Conservation (phyloP, 35 echinoderm and acorn worm genomes). For the Chiridota heheva region DNA sequence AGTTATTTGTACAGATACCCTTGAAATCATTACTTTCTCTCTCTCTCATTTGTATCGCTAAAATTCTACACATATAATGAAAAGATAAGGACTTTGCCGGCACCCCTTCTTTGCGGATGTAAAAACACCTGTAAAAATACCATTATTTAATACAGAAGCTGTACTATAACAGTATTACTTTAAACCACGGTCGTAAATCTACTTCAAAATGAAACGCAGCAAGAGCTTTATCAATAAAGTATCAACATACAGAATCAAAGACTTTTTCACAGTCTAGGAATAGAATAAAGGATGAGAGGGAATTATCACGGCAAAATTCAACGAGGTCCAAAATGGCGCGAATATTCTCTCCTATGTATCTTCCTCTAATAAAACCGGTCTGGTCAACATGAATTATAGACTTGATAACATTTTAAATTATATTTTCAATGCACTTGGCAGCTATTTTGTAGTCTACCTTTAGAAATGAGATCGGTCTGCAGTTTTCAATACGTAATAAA, state of each 20-base stretch:
- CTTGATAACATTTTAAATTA: not conserved
- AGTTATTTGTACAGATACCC: too few relatives aligned
- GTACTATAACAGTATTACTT: conserved; percentile 15
- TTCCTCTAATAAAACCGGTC: conserved; percentile 18
- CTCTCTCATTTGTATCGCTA: too few relatives aligned
- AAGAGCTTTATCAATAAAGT: not conserved
- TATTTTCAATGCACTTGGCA: not conserved
- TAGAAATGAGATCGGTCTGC: conserved; percentile 24
- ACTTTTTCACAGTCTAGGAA: conserved; percentile 16
- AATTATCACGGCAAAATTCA: not conserved
- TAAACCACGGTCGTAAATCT: conserved; percentile 1
- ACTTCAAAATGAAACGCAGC: conserved; percentile 13
- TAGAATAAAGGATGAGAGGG: not conserved
- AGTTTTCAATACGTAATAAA: not conserved
- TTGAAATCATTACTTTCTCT: too few relatives aligned
- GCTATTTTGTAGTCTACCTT: conserved; percentile 27
- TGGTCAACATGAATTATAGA: not conserved
- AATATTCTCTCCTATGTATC: conserved; percentile 24
- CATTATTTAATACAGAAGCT: conserved; percentile 15
- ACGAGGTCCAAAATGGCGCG: conserved; percentile 1
- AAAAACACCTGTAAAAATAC: not conserved
- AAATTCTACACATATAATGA: conserved; percentile 4
- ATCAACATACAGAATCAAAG: conserved; percentile 8
- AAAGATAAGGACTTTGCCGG: conserved; percentile 20
- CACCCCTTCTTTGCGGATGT: conserved; percentile 4